Conservation (phyloP, 1,140 invertebrate species). For the Drosophila ogumai region DNA sequence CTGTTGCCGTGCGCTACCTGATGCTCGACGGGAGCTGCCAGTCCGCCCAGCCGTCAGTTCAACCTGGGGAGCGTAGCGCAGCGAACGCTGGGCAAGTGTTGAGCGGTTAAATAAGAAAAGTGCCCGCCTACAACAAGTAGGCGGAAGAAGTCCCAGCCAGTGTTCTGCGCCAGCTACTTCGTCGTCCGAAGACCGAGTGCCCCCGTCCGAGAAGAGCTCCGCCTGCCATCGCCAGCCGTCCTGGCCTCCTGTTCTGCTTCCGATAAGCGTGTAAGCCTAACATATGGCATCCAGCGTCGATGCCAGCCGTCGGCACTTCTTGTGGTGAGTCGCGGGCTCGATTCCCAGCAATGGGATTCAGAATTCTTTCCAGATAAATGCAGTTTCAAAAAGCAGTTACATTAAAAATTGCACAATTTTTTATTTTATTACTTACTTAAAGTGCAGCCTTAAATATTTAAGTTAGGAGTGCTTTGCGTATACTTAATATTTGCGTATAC, state of each 20-base stretch:
- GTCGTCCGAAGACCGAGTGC: slow-evolving; percentile 59
- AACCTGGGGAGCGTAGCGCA: slow-evolving; percentile 81
- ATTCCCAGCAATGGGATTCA: background rate
- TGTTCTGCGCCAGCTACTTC: slow-evolving; percentile 75
- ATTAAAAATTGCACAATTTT: background rate
- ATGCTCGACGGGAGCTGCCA: slow-evolving; percentile 42
- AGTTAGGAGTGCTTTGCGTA: too few species aligned
- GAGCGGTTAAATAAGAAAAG: slow-evolving; percentile 84
- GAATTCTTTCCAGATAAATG: background rate
- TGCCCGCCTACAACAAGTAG: slow-evolving; percentile 74
- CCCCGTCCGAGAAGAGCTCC: slow-evolving; percentile 13
- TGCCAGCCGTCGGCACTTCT: slow-evolving; percentile 60
- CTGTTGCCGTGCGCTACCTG: slow-evolving; percentile 24
- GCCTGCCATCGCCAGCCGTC: slow-evolving; percentile 17
- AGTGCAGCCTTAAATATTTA: background rate
- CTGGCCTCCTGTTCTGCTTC: slow-evolving; percentile 20
- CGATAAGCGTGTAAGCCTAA: slow-evolving; percentile 62
- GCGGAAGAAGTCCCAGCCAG: slow-evolving; percentile 70
- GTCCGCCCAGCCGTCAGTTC: slow-evolving; percentile 64
- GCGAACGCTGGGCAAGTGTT: slow-evolving; percentile 73
- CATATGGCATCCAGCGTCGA: slow-evolving; percentile 69
- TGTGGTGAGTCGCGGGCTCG: slow-evolving; percentile 40
- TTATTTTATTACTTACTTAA: background rate
- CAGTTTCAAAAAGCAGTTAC: background rate
- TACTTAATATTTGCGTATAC: slow-evolving; percentile 7